Base-by-base conservation (phyloP, 2,888 invertebrate genomes). In the Euclidia mi region DNA sequence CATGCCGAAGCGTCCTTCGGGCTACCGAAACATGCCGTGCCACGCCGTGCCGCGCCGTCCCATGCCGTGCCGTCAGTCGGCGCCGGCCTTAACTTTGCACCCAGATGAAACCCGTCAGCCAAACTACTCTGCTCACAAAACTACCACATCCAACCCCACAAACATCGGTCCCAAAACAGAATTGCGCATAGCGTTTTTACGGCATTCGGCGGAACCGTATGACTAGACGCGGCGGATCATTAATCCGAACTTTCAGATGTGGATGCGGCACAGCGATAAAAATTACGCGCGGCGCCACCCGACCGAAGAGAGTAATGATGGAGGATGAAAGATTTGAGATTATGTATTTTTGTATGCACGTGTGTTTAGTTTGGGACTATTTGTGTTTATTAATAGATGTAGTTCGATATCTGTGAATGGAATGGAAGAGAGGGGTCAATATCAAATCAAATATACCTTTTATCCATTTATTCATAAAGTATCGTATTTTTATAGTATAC, bases 131-230 rank as follows among this genome's bases (percentile, higher is more conserved):
- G n/a, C n/a, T 3, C 17, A 28, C 18, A 47, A 38, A 60, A 55
- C 46, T 70, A 67, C 72, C 76, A 43, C 62, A 73, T 88, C 84
- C 76, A 71, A n/a, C 20, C 7, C 3, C 65, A 75, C 64, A 10
- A 1, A 59, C 46, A 63, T 81, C 65, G 25, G 11, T 34, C 32
- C 76, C 76, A 78, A 86, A 91, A 91, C 91, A 85, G 91, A 91
- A 92, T 88, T 88, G 92, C 92, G 88, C 91, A 89, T 88, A 89
- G 89, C 88, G 92, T 94, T 94, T 94, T 94, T 94, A 94, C 92
- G 90, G 93, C 91, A 78, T 92, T 90, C 90, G 87, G 87, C 88
- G 88, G 91, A 88, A 93, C 92, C 92, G 92, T 94, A 92, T 93
- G 93, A 94, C 94, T 94, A 94, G 94, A 94, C 94, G 90, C 80